Percentiles rank a stretch among this genome's conserved stretches.
Evolutionary conservation across 2,113 vertebrate genomes (phyloP).

Genomic region (Mesitornis unicolor): DNA sequence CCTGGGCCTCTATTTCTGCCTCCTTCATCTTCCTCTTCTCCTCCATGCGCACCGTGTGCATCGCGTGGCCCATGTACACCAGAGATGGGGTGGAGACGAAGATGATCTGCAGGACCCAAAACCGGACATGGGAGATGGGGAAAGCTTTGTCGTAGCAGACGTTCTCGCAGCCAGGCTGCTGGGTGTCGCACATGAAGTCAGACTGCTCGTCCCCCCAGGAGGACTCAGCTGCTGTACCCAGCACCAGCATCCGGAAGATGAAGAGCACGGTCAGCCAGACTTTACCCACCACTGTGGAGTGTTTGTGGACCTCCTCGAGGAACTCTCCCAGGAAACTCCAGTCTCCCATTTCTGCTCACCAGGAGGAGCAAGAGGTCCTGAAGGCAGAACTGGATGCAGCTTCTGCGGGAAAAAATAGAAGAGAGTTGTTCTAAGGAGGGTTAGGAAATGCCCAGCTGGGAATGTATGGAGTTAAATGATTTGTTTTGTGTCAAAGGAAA

Average conservation of each 20-base stretch:
- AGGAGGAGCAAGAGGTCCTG: background rate
- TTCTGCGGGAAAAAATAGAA: conserved; percentile 30
- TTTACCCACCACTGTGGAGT: conserved; percentile 95
- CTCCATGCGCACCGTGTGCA: conserved; percentile 88
- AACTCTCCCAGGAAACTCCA: conserved; percentile 96
- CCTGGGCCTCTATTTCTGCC: conserved; percentile 61
- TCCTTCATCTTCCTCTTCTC: conserved; percentile 82
- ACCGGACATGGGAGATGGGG: conserved; percentile 95
- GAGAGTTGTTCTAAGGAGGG: background rate
- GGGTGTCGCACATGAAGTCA: conserved; percentile 91
- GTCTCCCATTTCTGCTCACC: conserved; percentile 86
- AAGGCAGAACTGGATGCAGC: background rate
- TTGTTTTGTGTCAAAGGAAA: background rate
- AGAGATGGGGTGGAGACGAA: conserved; percentile 95
- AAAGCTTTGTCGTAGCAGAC: conserved; percentile 96
- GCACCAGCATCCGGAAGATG: conserved; percentile 96
- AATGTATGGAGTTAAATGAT: background rate
- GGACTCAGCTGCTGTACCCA: conserved; percentile 93
- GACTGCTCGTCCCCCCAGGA: conserved; percentile 97
- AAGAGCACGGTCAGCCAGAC: conserved; percentile 96
- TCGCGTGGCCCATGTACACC: conserved; percentile 93
- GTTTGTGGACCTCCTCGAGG: conserved; percentile 95
- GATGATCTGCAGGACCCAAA: conserved; percentile 96
- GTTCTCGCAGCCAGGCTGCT: conserved; percentile 92
- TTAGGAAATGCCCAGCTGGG: background rate